phyloP scores from a whole-genome alignment of 2,113 vertebrate species.

The Eolophus roseicapilla region DNA sequence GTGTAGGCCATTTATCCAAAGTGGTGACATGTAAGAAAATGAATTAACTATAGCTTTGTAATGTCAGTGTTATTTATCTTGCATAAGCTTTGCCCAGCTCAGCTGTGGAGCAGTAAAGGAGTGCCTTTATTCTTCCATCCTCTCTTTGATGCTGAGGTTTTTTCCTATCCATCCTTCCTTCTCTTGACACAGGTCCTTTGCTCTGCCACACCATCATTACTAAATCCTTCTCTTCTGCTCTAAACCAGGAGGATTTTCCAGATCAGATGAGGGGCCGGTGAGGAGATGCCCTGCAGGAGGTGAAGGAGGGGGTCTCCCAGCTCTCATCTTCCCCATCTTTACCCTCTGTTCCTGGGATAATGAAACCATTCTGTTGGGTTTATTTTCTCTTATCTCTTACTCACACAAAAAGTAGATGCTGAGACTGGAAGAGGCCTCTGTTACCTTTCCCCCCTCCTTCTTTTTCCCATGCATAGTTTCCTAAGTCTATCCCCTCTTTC shows the following conservation, averaged over 20 bases:
- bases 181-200: background rate
- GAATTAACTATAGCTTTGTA: conserved; percentile 59
- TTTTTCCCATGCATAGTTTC: background rate
- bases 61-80: conserved; percentile 63
- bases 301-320: background rate
- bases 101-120: conserved; percentile 59
- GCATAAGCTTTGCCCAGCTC: conserved; percentile 65
- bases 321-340: background rate
- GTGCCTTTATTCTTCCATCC: conserved; percentile 7
- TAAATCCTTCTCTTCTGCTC: background rate
- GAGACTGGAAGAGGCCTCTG: background rate
- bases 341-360: background rate
- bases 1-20: conserved; percentile 68
- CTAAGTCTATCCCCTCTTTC: background rate
- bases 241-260: background rate
- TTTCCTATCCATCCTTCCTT: background rate
- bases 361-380: background rate
- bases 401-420: conserved; percentile 10
- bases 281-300: background rate
- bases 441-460: rapidly evolving
- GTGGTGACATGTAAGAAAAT: conserved; percentile 62
- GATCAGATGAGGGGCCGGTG: background rate
- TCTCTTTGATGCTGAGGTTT: conserved; percentile 7
- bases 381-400: conserved; percentile 6
- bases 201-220: background rate